Base-by-base conservation (phyloP, 2,888 invertebrate species). In the Synanthedon formicaeformis region DNA sequence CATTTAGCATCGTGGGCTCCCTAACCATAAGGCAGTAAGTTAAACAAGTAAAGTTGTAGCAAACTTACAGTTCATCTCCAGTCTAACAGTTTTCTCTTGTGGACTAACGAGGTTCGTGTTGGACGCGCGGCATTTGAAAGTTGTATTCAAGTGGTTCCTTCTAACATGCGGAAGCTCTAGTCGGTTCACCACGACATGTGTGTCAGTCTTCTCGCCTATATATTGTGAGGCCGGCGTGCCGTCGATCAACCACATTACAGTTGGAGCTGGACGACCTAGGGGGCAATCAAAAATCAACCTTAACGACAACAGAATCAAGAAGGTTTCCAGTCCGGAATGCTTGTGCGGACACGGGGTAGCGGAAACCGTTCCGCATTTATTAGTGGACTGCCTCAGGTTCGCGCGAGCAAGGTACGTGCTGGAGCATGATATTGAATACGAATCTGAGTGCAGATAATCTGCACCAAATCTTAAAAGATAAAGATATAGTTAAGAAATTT, bases 21-120 rank as follows among this genome's bases (percentile, higher is more conserved):
- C n/a, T n/a, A n/a, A n/a, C n/a, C n/a, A n/a, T n/a, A 8, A 27
- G 27, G 6, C 27, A 27, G 27, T 27, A 27, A 27, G 27, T 27
- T 27, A 27, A 27, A 27, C 34, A 34, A 34, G 6, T 34, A 34
- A 34, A 34, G 34, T 34, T 34, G 34, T 34, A 12, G 45, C 49
- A 56, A 57, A 93, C 95, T 93, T 81, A 96, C 96, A 84, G 72
- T 94, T 90, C 89, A 96, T 91, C 77, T 96, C 95, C 65, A 96
- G 89, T 64, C 94, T 90, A 63, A 96, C 93, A 60, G 92, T 93
- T 74, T 93, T 93, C 78, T 96, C 95, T 54, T 93, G 90, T 1
- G 96, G 95, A 71, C 93, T 91, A 75, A 94, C 94, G 57, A 96
- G 90, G 76, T 95, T 94, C 50, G 96, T 96, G 75, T 96, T 96